phyloP scores from a whole-genome alignment of 1,140 invertebrate genomes.

The Uloborus diversus region DNA sequence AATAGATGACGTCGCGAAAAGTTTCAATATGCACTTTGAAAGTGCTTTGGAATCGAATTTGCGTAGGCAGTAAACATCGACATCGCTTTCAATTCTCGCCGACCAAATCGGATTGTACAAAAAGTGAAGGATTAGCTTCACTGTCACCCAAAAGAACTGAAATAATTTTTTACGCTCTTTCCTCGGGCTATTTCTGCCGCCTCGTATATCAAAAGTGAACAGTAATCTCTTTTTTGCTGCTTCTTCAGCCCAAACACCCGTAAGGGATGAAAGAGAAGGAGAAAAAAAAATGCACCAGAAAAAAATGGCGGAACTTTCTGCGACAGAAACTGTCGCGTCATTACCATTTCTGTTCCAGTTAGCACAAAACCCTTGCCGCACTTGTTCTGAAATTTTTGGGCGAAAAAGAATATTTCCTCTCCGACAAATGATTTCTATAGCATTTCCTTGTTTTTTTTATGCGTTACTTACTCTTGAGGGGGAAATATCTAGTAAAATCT shows the following conservation, averaged over 20 bases:
- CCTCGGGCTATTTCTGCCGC: slow-evolving; percentile 40
- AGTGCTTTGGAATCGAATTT: too few species aligned
- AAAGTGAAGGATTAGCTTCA: slow-evolving; percentile 39
- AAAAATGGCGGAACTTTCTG: slow-evolving; percentile 11
- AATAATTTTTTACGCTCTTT: slow-evolving; percentile 37
- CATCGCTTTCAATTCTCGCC: too few species aligned
- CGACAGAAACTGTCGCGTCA: slow-evolving; percentile 29
- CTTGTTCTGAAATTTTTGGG: slow-evolving; percentile 18
- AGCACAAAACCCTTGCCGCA: slow-evolving; percentile 12
- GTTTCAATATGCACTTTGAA: too few species aligned
- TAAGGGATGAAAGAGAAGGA: slow-evolving; percentile 5
- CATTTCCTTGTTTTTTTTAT: background rate
- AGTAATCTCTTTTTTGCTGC: slow-evolving; percentile 30
- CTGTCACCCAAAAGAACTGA: slow-evolving; percentile 20
- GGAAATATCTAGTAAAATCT: too few species aligned
- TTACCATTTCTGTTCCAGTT: slow-evolving; percentile 53
- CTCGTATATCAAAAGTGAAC: slow-evolving; percentile 47
- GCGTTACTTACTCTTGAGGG: too few species aligned
- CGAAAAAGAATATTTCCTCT: too few species aligned
- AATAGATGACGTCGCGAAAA: too few species aligned
- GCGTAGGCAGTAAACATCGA: too few species aligned
- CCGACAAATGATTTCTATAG: background rate
- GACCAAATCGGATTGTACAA: too few species aligned
- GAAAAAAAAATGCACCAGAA: background rate
- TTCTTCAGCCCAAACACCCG: background rate